A percentile compares a stretch with the other conserved stretches of the same genome.
Evolutionary conservation across 1,140 invertebrate genomes (phyloP).

Genomic region (Lucilia sericata): DNA sequence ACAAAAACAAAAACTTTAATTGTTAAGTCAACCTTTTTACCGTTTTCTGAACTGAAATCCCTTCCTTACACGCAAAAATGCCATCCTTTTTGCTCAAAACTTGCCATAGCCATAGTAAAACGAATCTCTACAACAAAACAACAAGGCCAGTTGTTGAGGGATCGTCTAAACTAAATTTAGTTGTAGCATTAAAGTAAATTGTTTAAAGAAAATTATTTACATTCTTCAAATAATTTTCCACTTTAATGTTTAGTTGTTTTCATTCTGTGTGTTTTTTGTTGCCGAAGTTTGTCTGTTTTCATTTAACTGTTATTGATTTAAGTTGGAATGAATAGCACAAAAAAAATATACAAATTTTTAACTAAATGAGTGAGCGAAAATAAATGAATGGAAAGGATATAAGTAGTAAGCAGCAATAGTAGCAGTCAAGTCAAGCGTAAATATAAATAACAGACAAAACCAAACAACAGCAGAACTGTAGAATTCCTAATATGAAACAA

Average conservation of each 20-base stretch:
- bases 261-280: neutral
- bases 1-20: neutral
- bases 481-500: neutral
- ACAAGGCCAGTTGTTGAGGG: neutral
- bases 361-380: neutral
- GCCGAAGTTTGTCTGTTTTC: neutral
- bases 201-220: slow-evolving; percentile 23
- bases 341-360: neutral
- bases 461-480: neutral
- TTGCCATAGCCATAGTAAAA: neutral
- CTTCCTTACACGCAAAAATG: neutral
- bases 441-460: neutral
- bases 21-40: slow-evolving; percentile 1
- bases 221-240: slow-evolving; percentile 24
- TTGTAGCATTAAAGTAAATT: neutral
- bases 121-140: neutral
- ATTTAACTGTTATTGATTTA: neutral
- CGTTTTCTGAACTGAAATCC: neutral
- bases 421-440: neutral
- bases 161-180: neutral
- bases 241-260: neutral
- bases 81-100: neutral
- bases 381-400: neutral
- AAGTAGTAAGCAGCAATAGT: neutral
- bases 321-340: neutral